Base-by-base conservation (phyloP, 2,797 vertebrate species). In the Synaphobranchus kaupii region DNA sequence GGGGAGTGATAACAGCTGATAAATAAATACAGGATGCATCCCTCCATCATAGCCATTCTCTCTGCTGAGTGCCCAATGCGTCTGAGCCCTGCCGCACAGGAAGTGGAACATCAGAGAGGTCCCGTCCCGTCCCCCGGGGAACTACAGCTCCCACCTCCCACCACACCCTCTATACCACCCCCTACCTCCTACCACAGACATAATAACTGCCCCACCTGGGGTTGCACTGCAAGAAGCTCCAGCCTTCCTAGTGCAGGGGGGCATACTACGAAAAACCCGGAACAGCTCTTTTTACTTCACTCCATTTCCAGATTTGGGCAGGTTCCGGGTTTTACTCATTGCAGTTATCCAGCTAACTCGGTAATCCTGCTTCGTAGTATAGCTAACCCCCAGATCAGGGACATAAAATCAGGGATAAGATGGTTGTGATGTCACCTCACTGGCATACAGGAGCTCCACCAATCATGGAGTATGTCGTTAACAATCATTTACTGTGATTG, bases 21-120 rank as follows among this genome's bases (percentile, higher is more conserved):
- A 84, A 87, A 84, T 84, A 78, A 84, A 80, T 56, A 50, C 66
- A 78, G 68, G 87, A 85, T 78, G 58, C 44, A 48, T 10, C 73
- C 71, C 71, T 12, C 87, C 83, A 34, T 60, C 83, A 39, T 25
- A 25, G 39, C 56, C 54, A 39, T 8, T n/a, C 60, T n/a, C 60
- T n/a, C 25, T 4, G 60, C 60, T 66, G 4, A 66, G 60, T 25
- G 60, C n/a, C 60, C 60, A 66, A 22, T 22, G 22, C 60, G 7
- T 22, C 60, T 66, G 60, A 25, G 22, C 15, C 71, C 39, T 31
- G 3, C 31, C 4, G 34, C 12, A 25, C 71, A 76, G 71, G 71
- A 76, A 76, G 71, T 20, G 17, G 71, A 39, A 39, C 71, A 13
- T 39, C 71, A 22, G 31, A 76, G 31, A 76, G 71, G 71, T 20